Percentiles rank a stretch among this genome's conserved stretches.
Conservation (phyloP, 2,113 vertebrate genomes). For the Colius striatus region DNA sequence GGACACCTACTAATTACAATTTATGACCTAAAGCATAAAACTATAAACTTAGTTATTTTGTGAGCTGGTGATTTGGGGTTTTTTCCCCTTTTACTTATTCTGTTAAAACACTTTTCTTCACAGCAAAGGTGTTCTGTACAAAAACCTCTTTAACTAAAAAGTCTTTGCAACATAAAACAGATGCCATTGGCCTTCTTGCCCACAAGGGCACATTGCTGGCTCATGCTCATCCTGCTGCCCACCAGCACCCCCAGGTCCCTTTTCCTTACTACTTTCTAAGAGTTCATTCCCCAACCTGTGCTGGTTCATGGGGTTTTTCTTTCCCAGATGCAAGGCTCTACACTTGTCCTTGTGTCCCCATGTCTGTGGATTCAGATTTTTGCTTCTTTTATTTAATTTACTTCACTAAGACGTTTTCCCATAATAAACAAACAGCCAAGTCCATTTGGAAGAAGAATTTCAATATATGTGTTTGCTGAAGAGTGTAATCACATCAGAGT, state of each 20-base stretch:
- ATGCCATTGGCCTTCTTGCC: too few species aligned
- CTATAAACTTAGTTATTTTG: not conserved
- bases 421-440: not conserved
- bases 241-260: too few species aligned
- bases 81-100: not conserved
- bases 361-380: not conserved
- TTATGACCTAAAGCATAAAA: not conserved
- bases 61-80: rapidly evolving
- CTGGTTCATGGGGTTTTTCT: too few species aligned
- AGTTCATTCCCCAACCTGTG: too few species aligned
- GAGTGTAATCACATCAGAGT: constrained; percentile 55
- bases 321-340: too few species aligned
- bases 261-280: too few species aligned
- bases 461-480: constrained; percentile 47
- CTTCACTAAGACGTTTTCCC: not conserved
- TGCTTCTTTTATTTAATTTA: not conserved
- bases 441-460: not conserved
- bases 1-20: not conserved
- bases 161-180: not conserved
- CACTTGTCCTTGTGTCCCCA: not conserved
- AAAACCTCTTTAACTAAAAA: not conserved
- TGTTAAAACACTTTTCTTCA: not conserved
- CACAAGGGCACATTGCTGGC: too few species aligned
- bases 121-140: not conserved
- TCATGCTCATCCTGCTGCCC: too few species aligned